A percentile compares a stretch with the other conserved stretches of the same genome.
Conservation (phyloP, 2,113 vertebrate species). For the Phaethon lepturus region DNA sequence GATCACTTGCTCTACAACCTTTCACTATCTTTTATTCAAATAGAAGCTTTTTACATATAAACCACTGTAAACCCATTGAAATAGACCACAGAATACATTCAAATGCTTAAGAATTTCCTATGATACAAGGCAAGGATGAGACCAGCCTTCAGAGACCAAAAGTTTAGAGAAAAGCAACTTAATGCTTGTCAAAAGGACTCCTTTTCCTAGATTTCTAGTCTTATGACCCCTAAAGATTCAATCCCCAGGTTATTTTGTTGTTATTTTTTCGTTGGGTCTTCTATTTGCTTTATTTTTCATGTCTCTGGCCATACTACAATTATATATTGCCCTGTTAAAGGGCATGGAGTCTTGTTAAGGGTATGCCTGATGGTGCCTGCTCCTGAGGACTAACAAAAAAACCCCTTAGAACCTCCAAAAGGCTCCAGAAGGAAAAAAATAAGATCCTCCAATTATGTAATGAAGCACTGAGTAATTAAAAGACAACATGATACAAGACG, state of each 20-base stretch:
- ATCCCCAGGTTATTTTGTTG: neutral
- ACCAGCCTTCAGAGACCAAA: neutral
- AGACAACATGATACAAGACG: neutral
- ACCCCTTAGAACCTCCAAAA: neutral
- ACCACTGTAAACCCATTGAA: neutral
- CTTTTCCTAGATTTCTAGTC: neutral
- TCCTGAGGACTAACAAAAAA: neutral
- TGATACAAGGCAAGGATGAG: neutral
- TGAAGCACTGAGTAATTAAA: neutral
- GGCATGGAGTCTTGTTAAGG: neutral
- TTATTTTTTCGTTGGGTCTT: neutral
- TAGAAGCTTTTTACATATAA: neutral
- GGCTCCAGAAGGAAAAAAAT: neutral
- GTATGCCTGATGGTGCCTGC: neutral
- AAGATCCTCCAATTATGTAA: neutral
- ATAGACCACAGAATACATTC: neutral
- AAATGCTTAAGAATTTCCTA: neutral
- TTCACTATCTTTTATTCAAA: neutral
- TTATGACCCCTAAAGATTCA: neutral
- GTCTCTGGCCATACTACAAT: neutral
- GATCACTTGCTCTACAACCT: neutral
- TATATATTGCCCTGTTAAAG: neutral
- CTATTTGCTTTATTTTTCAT: neutral
- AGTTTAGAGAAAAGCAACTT: neutral
- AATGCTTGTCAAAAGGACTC: neutral